A percentile compares a stretch with the other conserved stretches of the same genome.
These are phyloP conservation scores for Trimorus sp. DNA, from an alignment of 2,888 invertebrate genomes.

Conservation along the genomic window DNA sequence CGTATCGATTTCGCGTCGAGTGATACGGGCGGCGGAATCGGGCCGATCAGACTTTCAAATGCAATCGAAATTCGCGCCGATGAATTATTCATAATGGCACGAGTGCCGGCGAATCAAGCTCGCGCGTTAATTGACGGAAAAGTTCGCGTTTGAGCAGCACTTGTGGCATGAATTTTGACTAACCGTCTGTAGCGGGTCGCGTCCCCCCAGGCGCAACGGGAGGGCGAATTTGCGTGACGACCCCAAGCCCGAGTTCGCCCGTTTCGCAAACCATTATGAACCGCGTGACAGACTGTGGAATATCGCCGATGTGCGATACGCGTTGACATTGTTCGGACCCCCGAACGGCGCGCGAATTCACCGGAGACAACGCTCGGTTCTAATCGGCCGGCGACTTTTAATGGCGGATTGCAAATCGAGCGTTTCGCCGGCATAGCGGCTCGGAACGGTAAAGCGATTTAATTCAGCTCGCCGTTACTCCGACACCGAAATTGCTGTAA, in stretches of 20 bases:
- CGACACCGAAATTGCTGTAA: conserved; percentile 59
- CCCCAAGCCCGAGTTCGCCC: conserved; percentile 23
- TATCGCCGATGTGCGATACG: conserved; percentile 20
- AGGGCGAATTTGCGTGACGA: conserved; percentile 33
- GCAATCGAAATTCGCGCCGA: no score
- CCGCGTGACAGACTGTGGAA: conserved; percentile 25
- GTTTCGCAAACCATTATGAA: conserved; percentile 35
- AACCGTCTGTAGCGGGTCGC: no score
- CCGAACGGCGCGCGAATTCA: background rate
- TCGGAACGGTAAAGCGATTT: conserved; percentile 36
- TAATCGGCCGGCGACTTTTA: no score
- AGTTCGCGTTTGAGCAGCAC: no score
- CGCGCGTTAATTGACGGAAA: no score
- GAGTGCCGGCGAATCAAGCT: no score
- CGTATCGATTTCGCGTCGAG: no score
- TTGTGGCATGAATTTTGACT: no score
- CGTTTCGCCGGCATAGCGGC: background rate
- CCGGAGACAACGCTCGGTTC: no score
- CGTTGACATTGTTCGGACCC: background rate
- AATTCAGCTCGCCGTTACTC: conserved; percentile 52
- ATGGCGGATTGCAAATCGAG: background rate
- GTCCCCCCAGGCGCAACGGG: conserved; percentile 1
- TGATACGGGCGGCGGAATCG: no score
- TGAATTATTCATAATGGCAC: no score
- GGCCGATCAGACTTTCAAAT: no score